Base-by-base conservation (phyloP, 2,113 vertebrate species). In the Apodemus sylvaticus region DNA sequence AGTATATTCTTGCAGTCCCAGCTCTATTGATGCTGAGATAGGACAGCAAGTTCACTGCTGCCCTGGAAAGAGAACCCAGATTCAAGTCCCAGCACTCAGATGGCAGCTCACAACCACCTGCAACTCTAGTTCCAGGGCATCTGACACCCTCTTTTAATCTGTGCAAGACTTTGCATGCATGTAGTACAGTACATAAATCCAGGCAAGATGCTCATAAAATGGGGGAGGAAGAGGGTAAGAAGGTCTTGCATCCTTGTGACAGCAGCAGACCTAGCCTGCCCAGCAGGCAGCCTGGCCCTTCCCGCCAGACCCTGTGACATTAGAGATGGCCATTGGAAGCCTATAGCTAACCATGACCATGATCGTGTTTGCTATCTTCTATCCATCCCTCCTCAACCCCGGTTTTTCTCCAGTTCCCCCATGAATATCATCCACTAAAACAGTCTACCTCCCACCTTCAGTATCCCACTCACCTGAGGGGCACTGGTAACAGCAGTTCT, bases 401-500 rank as follows among this genome's bases (percentile, higher is more conserved):
- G 31, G 24, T 29, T 58, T 83, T 14, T 64, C 73, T 4, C 88
- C 71, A 55, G 8, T 55, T 62, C 13, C 58, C 55, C 36, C 48
- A 7, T 0, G 53, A 48, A 19, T 12, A 4, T 7, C 78, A 24
- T 17, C 31, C 26, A 5, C 26, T 9, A 66, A 34, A 55, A 86
- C 60, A 64, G 0, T 16, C 39, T 13, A 1, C 36, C 7, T 17
- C n/a, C 42, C 1, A 71, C 42, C 11, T 3, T 83, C 19, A 24
- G 51, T 2, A 2, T 31, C 45, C 17, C 17, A 94, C 97, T 98
- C 86, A 98, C 98, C 98, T 55, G 64, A 2, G 0, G 96, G 97
- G 64, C 98, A 99, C 36, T 4, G 96, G 94, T 97, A 97, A 81
- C 98, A 98, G 96, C 98, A 98, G 36, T 22, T 93, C 39, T 13